Conservation (phyloP, 1,140 invertebrate genomes). For the Mycetomoellerius zeteki region DNA sequence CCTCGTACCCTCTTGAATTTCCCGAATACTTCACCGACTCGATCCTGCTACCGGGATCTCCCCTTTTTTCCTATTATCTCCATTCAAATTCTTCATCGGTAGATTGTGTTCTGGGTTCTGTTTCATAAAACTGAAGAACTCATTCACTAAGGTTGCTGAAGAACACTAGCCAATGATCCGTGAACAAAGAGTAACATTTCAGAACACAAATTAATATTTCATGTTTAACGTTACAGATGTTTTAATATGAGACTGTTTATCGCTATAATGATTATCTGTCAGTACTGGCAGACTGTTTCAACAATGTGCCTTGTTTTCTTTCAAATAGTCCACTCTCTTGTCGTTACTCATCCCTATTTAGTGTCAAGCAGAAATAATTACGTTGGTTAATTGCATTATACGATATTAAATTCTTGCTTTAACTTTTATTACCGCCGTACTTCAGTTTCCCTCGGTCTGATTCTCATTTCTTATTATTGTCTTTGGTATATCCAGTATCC, state of each 20-base stretch:
- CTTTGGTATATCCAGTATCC: conserved; percentile 76
- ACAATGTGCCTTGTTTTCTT: neutral
- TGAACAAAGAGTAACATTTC: neutral
- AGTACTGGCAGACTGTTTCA: neutral
- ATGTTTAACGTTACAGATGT: neutral
- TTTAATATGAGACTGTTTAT: neutral
- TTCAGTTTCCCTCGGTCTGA: conserved; percentile 59
- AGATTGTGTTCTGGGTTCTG: neutral
- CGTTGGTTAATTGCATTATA: conserved; percentile 52
- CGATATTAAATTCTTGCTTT: conserved; percentile 60
- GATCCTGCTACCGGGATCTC: neutral
- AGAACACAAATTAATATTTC: conserved; percentile 2
- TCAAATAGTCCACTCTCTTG: neutral
- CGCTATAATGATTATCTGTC: neutral
- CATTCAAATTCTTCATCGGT: neutral
- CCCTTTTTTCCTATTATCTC: conserved; percentile 36
- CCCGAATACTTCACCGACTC: conserved; percentile 45
- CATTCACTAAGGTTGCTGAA: neutral
- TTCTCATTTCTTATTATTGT: conserved; percentile 20
- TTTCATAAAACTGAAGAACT: neutral
- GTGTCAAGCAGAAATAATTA: conserved; percentile 42
- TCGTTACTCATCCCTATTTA: conserved; percentile 6
- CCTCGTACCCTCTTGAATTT: conserved; percentile 34
- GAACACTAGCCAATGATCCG: neutral
- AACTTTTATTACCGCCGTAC: conserved; percentile 72